Conservation (phyloP, 2,113 vertebrate genomes). For the Peromyscus leucopus region DNA sequence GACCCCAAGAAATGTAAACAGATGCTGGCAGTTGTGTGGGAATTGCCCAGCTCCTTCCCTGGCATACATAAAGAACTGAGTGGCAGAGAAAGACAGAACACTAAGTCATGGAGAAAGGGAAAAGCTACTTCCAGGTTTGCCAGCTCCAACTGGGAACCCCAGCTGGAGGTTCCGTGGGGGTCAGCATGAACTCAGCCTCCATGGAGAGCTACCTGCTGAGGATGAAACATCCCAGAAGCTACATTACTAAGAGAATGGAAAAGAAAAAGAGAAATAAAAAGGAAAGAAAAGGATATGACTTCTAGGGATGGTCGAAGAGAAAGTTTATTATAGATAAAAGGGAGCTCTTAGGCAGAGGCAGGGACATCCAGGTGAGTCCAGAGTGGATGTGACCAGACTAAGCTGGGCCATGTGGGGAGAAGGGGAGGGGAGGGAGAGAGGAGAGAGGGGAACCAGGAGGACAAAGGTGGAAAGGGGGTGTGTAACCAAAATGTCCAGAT, state of each 20-base stretch:
- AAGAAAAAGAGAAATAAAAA: background rate
- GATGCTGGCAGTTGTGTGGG: no score
- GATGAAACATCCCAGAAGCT: no score
- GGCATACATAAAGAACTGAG: no score
- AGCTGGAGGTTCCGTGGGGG: no score
- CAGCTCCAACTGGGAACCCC: no score
- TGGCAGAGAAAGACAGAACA: no score
- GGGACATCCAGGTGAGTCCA: background rate
- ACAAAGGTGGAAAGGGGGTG: background rate
- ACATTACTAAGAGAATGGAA: background rate
- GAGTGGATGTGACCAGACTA: background rate
- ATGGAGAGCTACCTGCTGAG: no score
- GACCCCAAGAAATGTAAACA: no score
- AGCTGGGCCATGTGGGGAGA: background rate
- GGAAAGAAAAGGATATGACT: background rate
- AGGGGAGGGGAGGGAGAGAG: background rate
- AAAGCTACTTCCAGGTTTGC: no score
- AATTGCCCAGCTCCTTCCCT: no score
- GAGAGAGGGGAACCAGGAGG: background rate
- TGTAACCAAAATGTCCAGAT: background rate
- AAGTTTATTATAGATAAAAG: background rate
- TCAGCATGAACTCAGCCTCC: no score
- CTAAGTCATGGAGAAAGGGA: no score
- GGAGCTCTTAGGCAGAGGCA: background rate
- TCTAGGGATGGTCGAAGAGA: background rate